Base-by-base conservation (phyloP, 2,888 invertebrate species). In the Oegoconia quadripuncta region DNA sequence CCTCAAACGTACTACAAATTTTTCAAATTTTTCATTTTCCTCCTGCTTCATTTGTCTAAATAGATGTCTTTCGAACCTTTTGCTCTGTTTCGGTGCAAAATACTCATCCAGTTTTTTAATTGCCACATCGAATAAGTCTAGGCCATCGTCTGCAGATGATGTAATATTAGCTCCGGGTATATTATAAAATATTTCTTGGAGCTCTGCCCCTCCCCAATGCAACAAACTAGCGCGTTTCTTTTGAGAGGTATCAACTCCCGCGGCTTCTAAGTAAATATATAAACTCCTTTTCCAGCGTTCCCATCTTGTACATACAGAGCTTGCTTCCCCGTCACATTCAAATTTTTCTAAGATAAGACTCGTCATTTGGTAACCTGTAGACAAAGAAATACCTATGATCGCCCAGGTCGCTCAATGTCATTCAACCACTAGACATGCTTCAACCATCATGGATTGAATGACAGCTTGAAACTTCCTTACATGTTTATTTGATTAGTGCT, bases 11-110 rank as follows among this genome's bases (percentile, higher is more conserved):
- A 55, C 25, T 0, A 55, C 1, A 26, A 50, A 56, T 12, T 44
- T 53, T 14, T 52, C 52, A 26, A 55, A 55, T 3, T 45, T 53
- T 18, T 57, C 54, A 0, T 23, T 28, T 11, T 27, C 13, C 25
- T 52, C 54, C 28, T 52, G 51, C 30, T 43, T 51, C 0, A 52
- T 31, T 3, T 31, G 34, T 0, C 50, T 12, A 25, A 53, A 53
- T 0, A 49, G 0, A 12, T 53, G 46, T 1, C 48, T 9, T 12
- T 50, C 53, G 37, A 29, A 50, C 1, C 37, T 6, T 17, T 35
- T 35, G 12, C 27, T 49, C 14, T 44, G 45, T 13, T 45, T 42
- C 0, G 48, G 51, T n/a, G n/a, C n/a, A n/a, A n/a, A n/a, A n/a
- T n/a, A n/a, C n/a, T n/a, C n/a, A n/a, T n/a, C n/a, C n/a, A 1